A percentile compares a stretch with the other conserved stretches of the same genome.
phyloP scores from a whole-genome alignment of 2,797 vertebrate genomes.

The Acanthopagrus latus region DNA sequence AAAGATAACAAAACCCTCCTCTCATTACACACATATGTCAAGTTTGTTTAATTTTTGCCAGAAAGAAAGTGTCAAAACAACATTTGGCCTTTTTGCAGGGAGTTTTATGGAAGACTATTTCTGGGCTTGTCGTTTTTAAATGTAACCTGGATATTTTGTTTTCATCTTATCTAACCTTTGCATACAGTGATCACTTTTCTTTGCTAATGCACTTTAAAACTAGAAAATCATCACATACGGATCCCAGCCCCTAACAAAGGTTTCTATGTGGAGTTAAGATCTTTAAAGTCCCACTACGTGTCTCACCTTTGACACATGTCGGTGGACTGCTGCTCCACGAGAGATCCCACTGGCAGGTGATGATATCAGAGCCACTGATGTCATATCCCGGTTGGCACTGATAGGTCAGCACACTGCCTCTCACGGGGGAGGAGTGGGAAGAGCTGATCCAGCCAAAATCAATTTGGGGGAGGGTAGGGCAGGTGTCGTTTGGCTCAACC shows the following conservation, averaged over 20 bases:
- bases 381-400: constrained; percentile 95
- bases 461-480: constrained; percentile 89
- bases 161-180: neutral
- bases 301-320: constrained; percentile 92
- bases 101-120: neutral
- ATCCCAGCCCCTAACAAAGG: neutral
- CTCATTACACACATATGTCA: neutral
- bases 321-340: constrained; percentile 94
- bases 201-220: too few relatives aligned
- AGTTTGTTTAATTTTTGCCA: neutral
- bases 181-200: neutral
- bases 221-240: neutral
- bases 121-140: neutral
- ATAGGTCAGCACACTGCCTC: constrained; percentile 94
- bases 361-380: constrained; percentile 93
- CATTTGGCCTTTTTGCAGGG: neutral
- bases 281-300: neutral
- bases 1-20: neutral
- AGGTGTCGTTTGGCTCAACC: constrained; percentile 94
- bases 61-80: neutral
- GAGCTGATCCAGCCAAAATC: constrained; percentile 94
- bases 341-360: constrained; percentile 96
- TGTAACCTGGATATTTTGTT: neutral
- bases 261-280: neutral
- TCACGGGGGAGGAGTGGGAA: constrained; percentile 91